Evolutionary conservation across 1,140 invertebrate genomes (phyloP).

Genomic region (Cheumatopsyche charites): DNA sequence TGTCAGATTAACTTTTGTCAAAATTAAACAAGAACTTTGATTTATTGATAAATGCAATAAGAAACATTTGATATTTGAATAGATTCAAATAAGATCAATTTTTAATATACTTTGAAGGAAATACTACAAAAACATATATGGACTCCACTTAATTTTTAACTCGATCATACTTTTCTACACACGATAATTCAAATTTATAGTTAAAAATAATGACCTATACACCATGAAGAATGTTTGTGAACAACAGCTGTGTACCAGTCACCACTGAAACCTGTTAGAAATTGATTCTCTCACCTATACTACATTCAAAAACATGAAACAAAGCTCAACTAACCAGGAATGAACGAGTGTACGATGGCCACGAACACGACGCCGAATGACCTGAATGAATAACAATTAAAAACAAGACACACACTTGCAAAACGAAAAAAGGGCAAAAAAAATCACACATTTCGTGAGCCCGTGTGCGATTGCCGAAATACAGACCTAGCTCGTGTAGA

Average conservation of each 20-base stretch:
- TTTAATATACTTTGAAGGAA: too few species aligned
- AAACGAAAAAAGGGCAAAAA: constrained; percentile 24
- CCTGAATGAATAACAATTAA: constrained; percentile 45
- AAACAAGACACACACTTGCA: constrained; percentile 43
- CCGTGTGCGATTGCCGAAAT: constrained; percentile 40
- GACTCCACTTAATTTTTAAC: too few species aligned
- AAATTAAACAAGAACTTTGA: too few species aligned
- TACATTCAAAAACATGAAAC: constrained; percentile 26
- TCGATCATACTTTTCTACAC: not conserved
- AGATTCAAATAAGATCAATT: too few species aligned
- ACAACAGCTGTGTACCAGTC: not conserved
- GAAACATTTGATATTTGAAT: too few species aligned
- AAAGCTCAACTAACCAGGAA: constrained; percentile 43
- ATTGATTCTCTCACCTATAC: constrained; percentile 18
- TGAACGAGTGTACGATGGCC: constrained; percentile 27
- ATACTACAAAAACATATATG: too few species aligned
- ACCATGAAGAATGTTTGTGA: not conserved
- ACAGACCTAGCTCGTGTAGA: constrained; percentile 76
- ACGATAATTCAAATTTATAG: not conserved
- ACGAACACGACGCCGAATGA: constrained; percentile 39
- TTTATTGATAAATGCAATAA: too few species aligned
- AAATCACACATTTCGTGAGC: constrained; percentile 42
- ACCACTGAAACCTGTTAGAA: constrained; percentile 19
- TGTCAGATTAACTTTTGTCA: too few species aligned
- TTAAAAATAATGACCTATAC: too few species aligned